Conservation (phyloP, 2,113 vertebrate genomes). For the Eubucco bourcierii region DNA sequence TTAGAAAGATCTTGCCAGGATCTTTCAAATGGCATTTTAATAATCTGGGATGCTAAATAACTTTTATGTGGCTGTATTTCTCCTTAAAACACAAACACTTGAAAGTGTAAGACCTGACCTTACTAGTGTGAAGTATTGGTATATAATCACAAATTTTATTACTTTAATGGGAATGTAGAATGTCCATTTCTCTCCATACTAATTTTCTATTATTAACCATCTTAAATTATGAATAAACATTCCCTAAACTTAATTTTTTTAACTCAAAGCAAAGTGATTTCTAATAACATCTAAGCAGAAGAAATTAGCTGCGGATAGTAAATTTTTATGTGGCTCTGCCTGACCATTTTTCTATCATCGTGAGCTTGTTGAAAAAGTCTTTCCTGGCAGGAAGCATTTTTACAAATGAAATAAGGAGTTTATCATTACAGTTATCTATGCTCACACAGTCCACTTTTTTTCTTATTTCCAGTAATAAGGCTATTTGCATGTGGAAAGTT, state of each 20-base stretch:
- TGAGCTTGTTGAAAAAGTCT: not conserved
- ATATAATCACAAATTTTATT: conserved; percentile 37
- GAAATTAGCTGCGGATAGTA: not conserved
- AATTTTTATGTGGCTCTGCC: not conserved
- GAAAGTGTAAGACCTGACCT: not conserved
- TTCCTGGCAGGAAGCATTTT: not conserved
- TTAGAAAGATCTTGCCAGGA: not conserved
- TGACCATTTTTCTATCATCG: not conserved
- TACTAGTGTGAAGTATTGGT: not conserved
- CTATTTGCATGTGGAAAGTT: not conserved
- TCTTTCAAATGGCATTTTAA: not conserved
- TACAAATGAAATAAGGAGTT: not conserved
- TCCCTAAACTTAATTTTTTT: conserved; percentile 17
- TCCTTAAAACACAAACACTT: not conserved
- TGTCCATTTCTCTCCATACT: not conserved
- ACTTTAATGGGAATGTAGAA: not conserved
- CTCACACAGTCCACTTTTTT: not conserved
- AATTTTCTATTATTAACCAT: conserved; percentile 9
- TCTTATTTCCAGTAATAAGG: not conserved
- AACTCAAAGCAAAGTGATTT: conserved; percentile 6
- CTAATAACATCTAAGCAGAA: not conserved
- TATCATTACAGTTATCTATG: not conserved
- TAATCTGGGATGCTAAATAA: not conserved
- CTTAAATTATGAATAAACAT: conserved; percentile 51
- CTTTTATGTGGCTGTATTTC: not conserved